These are phyloP conservation scores for Chromoteleia sp. DNA, from an alignment of 2,888 invertebrate genomes.

Conservation along the genomic window DNA sequence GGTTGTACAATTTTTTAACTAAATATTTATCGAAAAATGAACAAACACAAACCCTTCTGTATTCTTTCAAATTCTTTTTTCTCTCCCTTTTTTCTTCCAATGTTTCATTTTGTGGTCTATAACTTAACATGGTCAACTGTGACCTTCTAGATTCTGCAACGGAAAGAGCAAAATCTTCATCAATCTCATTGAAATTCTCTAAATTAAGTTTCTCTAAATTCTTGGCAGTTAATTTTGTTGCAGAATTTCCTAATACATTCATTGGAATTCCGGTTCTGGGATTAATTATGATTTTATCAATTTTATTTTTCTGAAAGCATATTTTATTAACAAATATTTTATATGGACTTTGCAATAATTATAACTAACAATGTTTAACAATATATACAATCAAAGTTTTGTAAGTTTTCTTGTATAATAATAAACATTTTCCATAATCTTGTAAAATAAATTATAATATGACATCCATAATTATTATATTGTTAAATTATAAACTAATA, in stretches of 20 bases:
- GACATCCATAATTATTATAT: too few species aligned
- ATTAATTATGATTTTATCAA: conserved; percentile 89
- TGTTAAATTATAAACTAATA: too few species aligned
- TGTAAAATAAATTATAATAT: too few species aligned
- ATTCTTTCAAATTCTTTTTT: conserved; percentile 92
- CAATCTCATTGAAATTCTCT: conserved; percentile 79
- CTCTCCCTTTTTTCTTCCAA: conserved; percentile 91
- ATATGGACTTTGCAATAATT: background rate
- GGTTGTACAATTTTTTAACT: too few species aligned
- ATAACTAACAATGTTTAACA: background rate
- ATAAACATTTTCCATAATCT: too few species aligned
- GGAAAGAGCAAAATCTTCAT: conserved; percentile 86
- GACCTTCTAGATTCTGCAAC: conserved; percentile 88
- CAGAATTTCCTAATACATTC: conserved; percentile 87
- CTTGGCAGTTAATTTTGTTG: conserved; percentile 89
- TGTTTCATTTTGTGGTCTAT: conserved; percentile 91
- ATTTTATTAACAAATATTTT: too few species aligned
- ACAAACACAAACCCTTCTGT: conserved; percentile 85
- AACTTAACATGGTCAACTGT: conserved; percentile 89
- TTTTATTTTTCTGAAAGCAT: conserved; percentile 81
- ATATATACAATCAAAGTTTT: background rate
- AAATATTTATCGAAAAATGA: background rate
- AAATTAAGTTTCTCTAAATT: conserved; percentile 88
- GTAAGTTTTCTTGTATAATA: too few species aligned
- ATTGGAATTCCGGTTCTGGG: conserved; percentile 91